Conservation (phyloP, 2,888 invertebrate genomes). For the Ernsta delagoae region DNA sequence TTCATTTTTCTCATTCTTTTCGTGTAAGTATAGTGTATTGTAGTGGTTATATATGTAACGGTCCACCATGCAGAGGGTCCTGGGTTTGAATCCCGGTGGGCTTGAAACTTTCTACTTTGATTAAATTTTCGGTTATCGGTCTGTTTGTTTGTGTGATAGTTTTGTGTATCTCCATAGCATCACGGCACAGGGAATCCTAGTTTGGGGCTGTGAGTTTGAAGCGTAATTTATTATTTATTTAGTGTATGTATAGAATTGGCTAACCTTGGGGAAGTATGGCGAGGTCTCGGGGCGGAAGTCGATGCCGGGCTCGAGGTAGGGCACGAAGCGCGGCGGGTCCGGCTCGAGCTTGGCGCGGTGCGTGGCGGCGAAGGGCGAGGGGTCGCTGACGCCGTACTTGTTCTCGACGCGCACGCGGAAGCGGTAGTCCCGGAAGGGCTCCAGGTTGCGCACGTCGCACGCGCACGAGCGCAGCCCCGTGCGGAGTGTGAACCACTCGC, state of each 20-base stretch:
- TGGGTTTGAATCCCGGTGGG: too few species aligned
- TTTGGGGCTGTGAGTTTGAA: too few species aligned
- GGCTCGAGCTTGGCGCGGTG: slow-evolving; percentile 91
- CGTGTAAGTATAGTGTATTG: too few species aligned
- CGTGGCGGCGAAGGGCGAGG: slow-evolving; percentile 95
- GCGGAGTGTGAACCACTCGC: slow-evolving; percentile 96
- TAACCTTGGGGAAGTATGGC: slow-evolving; percentile 91
- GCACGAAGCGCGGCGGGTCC: slow-evolving; percentile 91
- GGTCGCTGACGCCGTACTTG: slow-evolving; percentile 98
- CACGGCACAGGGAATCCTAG: too few species aligned
- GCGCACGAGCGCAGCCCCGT: slow-evolving; percentile 94
- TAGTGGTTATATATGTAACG: too few species aligned
- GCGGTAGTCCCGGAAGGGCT: slow-evolving; percentile 97
- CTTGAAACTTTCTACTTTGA: too few species aligned
- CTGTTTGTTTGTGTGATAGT: too few species aligned
- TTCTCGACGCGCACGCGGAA: slow-evolving; percentile 98
- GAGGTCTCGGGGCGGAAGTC: slow-evolving; percentile 94
- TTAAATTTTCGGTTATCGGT: too few species aligned
- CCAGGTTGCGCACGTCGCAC: slow-evolving; percentile 94
- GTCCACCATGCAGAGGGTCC: too few species aligned
- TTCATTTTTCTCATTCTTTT: neutral
- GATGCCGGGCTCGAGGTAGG: slow-evolving; percentile 91
- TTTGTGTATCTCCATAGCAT: too few species aligned
- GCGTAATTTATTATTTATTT: neutral
- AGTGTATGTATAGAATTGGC: too few species aligned